Percentiles rank a stretch among this genome's conserved stretches.
These are phyloP conservation scores for Lacerta viridis DNA, from an alignment of 2,797 vertebrate genomes.

Conservation along the genomic window DNA sequence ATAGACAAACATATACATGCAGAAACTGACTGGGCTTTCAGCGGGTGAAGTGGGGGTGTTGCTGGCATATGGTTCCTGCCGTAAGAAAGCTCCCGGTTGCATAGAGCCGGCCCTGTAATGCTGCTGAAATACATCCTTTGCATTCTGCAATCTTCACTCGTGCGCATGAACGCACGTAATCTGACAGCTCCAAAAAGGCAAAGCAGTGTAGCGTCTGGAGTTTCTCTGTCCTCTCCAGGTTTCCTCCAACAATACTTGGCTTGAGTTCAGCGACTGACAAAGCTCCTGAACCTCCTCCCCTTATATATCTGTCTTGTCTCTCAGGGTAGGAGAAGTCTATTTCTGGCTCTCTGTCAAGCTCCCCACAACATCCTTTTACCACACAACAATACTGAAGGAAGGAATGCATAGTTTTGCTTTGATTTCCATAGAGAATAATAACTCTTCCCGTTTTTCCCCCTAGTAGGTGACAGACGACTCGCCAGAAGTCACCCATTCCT, in stretches of 20 bases:
- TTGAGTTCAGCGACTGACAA: slow-evolving; percentile 74
- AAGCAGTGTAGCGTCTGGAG: slow-evolving; percentile 79
- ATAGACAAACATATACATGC: too few species aligned
- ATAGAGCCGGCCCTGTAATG: slow-evolving; percentile 53
- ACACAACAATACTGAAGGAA: slow-evolving; percentile 75
- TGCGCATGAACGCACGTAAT: slow-evolving; percentile 51
- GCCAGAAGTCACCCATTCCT: slow-evolving; percentile 73
- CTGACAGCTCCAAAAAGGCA: slow-evolving; percentile 78
- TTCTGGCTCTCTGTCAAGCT: slow-evolving; percentile 79
- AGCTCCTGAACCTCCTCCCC: slow-evolving; percentile 80
- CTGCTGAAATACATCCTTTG: slow-evolving; percentile 64
- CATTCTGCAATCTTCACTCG: slow-evolving; percentile 29
- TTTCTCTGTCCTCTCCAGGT: slow-evolving; percentile 82
- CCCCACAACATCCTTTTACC: slow-evolving; percentile 78
- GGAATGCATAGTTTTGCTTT: slow-evolving; percentile 77
- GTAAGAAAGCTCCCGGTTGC: slow-evolving; percentile 22
- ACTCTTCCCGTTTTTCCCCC: slow-evolving; percentile 67
- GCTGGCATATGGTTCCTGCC: too few species aligned
- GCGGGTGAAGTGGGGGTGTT: too few species aligned
- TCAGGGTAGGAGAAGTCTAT: slow-evolving; percentile 80
- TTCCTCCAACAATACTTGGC: slow-evolving; percentile 80
- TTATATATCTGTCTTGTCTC: slow-evolving; percentile 84
- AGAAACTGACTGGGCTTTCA: too few species aligned
- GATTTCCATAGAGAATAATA: slow-evolving; percentile 79
- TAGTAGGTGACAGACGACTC: slow-evolving; percentile 76